Evolutionary conservation across 2,797 vertebrate species (phyloP), one percentile per base, ranked within the genome.

Genomic region (Halcyon leucocephala): DNA sequence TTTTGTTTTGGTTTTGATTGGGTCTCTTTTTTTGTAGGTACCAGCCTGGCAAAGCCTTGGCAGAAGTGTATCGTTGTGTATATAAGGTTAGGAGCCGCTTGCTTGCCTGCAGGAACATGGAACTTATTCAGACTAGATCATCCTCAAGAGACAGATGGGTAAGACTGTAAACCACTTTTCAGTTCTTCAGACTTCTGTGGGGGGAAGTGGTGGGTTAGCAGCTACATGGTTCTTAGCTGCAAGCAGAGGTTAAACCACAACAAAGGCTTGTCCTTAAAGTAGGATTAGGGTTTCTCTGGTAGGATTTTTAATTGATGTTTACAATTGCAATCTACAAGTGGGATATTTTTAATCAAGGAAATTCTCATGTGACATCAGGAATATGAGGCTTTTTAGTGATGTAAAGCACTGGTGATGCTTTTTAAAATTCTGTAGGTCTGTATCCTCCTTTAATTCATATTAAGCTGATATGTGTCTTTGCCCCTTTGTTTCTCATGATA

Each of bases 71-170:
- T 86, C 99, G 99, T 79, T 99, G 98, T 82, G 99, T 99, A 9
- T 99, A 99, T 83, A 99, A 99, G 95, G 99, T 99, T 54, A 98
- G 99, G 69, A 99, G 99, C 96, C 99, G 99, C 51, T 98, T 99
- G 95, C 98, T 99, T 93, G 99, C 99, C 91, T 99, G 99, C 95
- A 99, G 99, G 98, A 99, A 99, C 91, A 99, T 99, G 98, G 99
- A 99, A 70, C 99, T 99, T 81, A 98, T 99, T 96, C 99, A 99
- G 93, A 99, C 99, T 4, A 98, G 98, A 28, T 99, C 99, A 5
- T 99, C 99, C 31, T 99, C 99, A 42, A 98, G 99, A 85, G 99
- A 99, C 91, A 98, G 99, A 98, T 99, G 99, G 98, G 99, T 99
- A 98, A 98, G 98, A 69, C 84, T 97, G 14, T 17, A 28, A 49